Evolutionary conservation across 2,113 vertebrate species (phyloP).

Genomic region (Ariopsis seemanni): DNA sequence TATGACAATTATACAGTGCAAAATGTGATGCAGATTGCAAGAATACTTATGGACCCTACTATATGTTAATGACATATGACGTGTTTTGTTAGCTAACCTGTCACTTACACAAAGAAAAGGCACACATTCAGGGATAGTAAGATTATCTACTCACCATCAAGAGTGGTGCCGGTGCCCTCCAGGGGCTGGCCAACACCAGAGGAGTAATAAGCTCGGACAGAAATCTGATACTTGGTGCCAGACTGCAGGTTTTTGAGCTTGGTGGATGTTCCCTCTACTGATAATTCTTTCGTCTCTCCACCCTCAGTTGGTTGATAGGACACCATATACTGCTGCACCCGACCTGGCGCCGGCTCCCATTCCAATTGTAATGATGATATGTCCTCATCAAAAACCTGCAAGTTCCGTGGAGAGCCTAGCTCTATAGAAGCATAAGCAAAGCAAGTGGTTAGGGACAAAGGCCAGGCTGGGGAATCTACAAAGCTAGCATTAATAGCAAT

Average conservation of each 20-base stretch:
- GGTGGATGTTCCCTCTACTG: slow-evolving; percentile 67
- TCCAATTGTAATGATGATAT: slow-evolving; percentile 78
- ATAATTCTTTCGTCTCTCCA: slow-evolving; percentile 77
- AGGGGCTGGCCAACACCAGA: slow-evolving; percentile 81
- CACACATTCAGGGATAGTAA: neutral
- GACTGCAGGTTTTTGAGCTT: slow-evolving; percentile 76
- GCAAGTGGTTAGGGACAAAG: neutral
- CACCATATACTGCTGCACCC: slow-evolving; percentile 79
- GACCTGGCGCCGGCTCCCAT: slow-evolving; percentile 80
- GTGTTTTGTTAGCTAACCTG: neutral
- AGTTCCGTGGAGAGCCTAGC: slow-evolving; percentile 77
- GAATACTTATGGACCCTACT: neutral
- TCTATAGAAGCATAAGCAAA: slow-evolving; percentile 62
- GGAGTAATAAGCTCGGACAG: slow-evolving; percentile 78
- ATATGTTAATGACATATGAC: neutral
- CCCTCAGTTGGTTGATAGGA: slow-evolving; percentile 71
- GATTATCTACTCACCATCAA: slow-evolving; percentile 75
- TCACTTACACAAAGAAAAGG: neutral
- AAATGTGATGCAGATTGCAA: neutral
- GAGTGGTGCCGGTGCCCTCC: slow-evolving; percentile 78
- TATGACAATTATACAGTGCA: neutral
- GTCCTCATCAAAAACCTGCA: slow-evolving; percentile 79
- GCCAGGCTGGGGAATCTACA: neutral
- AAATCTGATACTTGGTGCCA: slow-evolving; percentile 76
- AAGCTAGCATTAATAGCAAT: neutral